Evolutionary conservation across 2,113 vertebrate genomes (phyloP).

Genomic region (Leiothrix lutea): DNA sequence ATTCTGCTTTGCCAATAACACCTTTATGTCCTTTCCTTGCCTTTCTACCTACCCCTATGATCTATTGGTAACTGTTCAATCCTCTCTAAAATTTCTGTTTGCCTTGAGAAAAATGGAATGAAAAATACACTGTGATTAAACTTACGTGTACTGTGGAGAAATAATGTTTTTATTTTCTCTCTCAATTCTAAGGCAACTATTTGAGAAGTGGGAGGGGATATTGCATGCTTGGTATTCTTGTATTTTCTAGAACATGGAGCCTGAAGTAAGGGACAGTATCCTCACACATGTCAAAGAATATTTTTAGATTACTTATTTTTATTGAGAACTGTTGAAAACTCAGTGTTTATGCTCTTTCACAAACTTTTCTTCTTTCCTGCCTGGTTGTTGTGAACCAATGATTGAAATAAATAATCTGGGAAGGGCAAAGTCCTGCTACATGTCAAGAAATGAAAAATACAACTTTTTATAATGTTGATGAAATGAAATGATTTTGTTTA

Average conservation of each 20-base stretch:
- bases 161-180: constrained; percentile 38
- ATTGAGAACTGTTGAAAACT: neutral
- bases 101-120: constrained; percentile 40
- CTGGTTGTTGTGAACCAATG: neutral
- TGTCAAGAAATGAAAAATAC: neutral
- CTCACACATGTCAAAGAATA: neutral
- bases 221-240: neutral
- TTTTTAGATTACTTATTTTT: neutral
- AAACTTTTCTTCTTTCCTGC: neutral
- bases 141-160: neutral
- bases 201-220: neutral
- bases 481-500: neutral
- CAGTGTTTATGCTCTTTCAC: neutral
- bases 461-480: neutral
- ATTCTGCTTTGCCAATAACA: constrained; percentile 12
- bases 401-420: neutral
- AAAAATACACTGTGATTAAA: constrained; percentile 36
- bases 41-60: neutral
- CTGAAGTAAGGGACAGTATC: neutral
- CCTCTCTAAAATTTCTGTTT: constrained; percentile 28
- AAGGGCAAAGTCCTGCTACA: neutral
- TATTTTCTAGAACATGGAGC: neutral
- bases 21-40: constrained; percentile 1
- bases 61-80: neutral
- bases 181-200: neutral